A percentile compares a stretch with the other conserved stretches of the same genome.
These are phyloP conservation scores for Pseudomugil gertrudae DNA, from an alignment of 2,797 vertebrate genomes.

Conservation along the genomic window DNA sequence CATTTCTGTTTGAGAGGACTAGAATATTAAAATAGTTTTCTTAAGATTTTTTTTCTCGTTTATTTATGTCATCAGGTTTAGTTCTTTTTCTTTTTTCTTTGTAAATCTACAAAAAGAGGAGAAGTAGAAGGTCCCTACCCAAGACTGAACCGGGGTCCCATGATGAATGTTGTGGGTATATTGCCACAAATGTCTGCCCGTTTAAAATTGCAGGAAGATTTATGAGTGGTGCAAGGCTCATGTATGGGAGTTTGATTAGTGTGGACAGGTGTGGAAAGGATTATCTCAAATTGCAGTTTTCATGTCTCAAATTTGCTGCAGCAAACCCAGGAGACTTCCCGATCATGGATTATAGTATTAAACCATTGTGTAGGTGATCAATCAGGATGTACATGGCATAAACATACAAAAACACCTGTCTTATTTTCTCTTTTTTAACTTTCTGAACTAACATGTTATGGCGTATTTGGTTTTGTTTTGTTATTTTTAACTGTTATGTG, in stretches of 20 bases:
- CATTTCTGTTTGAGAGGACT: conserved; percentile 2
- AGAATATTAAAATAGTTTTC: conserved; percentile 5
- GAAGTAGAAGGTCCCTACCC: neutral
- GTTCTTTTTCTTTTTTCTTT: neutral
- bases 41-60: neutral
- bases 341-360: neutral
- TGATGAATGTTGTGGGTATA: neutral
- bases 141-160: neutral
- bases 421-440: neutral
- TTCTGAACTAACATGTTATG: neutral
- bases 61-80: neutral
- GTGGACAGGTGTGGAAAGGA: neutral
- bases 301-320: conserved; percentile 5
- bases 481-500: neutral
- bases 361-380: neutral
- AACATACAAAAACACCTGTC: neutral
- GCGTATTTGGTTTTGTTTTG: neutral
- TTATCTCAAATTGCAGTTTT: conserved; percentile 2
- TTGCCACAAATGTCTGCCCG: conserved; percentile 15
- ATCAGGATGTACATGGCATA: neutral
- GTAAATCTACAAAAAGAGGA: neutral
- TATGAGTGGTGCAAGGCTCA: neutral
- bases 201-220: conserved; percentile 10
- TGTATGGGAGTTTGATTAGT: neutral
- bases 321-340: neutral